Evolutionary conservation across 2,113 vertebrate species (phyloP).

Genomic region (Parus major): DNA sequence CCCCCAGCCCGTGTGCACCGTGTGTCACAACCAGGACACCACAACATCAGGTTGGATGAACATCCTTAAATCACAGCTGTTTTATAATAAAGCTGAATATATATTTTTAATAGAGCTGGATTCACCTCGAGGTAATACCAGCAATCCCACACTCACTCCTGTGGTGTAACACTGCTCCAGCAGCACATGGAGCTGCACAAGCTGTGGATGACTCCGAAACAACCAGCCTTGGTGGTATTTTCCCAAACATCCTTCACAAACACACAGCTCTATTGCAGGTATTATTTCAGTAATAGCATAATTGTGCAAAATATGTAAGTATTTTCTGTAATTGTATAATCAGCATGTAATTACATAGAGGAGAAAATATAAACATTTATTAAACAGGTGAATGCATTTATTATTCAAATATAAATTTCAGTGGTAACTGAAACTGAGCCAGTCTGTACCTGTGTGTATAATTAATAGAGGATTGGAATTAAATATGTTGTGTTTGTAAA

Average conservation of each 20-base stretch:
- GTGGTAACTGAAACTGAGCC: neutral
- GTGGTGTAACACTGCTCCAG: neutral
- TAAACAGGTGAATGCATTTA: slow-evolving; percentile 53
- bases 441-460: neutral
- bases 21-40: fast-evolving
- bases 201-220: neutral
- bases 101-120: neutral
- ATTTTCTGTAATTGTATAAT: slow-evolving; percentile 52
- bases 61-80: neutral
- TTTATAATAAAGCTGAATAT: neutral
- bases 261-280: neutral
- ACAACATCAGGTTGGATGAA: neutral
- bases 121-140: neutral
- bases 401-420: slow-evolving; percentile 44
- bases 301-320: slow-evolving; percentile 31
- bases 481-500: neutral
- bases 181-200: neutral
- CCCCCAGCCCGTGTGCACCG: fast-evolving
- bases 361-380: slow-evolving; percentile 47
- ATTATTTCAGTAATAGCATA: slow-evolving; percentile 34
- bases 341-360: slow-evolving; percentile 20
- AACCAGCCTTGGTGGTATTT: neutral
- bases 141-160: neutral
- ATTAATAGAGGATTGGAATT: neutral
- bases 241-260: neutral